Conservation (phyloP, 2,797 vertebrate genomes). For the Sparidentex hasta region DNA sequence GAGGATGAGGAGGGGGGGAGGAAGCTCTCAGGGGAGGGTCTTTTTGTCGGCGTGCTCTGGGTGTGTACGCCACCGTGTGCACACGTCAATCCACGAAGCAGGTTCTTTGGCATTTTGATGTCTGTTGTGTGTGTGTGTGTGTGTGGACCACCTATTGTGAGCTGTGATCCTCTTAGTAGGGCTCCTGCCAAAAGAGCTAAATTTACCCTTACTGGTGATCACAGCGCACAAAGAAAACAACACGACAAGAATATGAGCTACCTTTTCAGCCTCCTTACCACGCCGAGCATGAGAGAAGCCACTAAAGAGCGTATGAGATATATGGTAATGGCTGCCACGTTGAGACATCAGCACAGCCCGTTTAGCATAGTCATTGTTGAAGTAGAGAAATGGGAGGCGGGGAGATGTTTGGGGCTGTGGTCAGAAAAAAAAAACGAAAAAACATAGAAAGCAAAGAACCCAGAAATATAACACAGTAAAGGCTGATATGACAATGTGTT, state of each 20-base stretch:
- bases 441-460: background rate
- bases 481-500: constrained; percentile 6
- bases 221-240: constrained; percentile 64
- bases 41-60: constrained; percentile 12
- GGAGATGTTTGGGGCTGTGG: constrained; percentile 21
- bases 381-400: constrained; percentile 33
- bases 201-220: constrained; percentile 77
- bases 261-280: constrained; percentile 51
- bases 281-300: constrained; percentile 33
- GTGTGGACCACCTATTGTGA: constrained; percentile 74
- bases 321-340: constrained; percentile 60
- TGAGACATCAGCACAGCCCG: constrained; percentile 52
- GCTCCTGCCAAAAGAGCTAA: constrained; percentile 74
- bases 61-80: constrained; percentile 18
- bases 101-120: constrained; percentile 70
- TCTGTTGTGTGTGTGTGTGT: constrained; percentile 48
- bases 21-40: constrained; percentile 57
- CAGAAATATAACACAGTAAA: background rate
- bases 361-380: constrained; percentile 61
- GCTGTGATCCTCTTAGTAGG: constrained; percentile 77
- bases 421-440: too few species aligned
- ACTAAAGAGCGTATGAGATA: constrained; percentile 49
- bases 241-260: constrained; percentile 59
- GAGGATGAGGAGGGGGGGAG: constrained; percentile 27
- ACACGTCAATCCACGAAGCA: constrained; percentile 58